Base-by-base conservation (phyloP, 2,113 vertebrate genomes). In the Marmota flaviventris region DNA sequence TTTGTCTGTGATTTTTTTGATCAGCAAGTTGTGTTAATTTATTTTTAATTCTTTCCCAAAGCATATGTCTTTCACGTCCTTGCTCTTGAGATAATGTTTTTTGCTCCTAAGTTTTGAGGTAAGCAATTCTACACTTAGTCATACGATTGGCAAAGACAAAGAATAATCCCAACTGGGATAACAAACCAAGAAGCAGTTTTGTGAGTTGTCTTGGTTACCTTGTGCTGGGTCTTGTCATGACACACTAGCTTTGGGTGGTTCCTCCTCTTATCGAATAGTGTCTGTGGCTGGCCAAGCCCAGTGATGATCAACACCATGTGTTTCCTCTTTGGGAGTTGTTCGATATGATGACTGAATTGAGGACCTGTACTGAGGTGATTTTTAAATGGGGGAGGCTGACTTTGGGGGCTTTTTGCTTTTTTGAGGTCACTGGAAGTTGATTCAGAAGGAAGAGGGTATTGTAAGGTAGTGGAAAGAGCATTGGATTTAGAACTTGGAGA, bases 251-350 rank as follows among this genome's bases (percentile, higher is more conserved):
- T 22, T 53, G 20, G 27, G 51, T 0, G 9, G 25, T 76, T 94
- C 42, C 24, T 61, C 17, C 6, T 10, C 29, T 53, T 4, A 20
- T 0, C 37, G 34, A 70, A 45, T 29, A n/a, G 13, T 1, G 13
- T 51, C 85, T 91, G 75, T 91, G 85, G 81, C n/a, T 53, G 70
- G 69, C n/a, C n/a, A 6, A 56, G 27, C 25, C 39, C 69, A 14
- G 0, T 3, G 37, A 61, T 12, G 37, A 72, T 4, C 29, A 27
- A 3, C 65, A 13, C 20, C 12, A 3, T 10, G 72, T 22, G 34
- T n/a, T 96, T 94, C 87, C 76, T 85, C 81, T 79, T 13, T 67
- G 25, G 85, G 87, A 84, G 18, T 1, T 91, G 58, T 72, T 69
- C 39, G 48, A 1, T 8, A 25, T 48, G 72, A 73, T 14, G 25